Evolutionary conservation across 2,888 invertebrate species (phyloP).

Genomic region (Microctonus brassicae): DNA sequence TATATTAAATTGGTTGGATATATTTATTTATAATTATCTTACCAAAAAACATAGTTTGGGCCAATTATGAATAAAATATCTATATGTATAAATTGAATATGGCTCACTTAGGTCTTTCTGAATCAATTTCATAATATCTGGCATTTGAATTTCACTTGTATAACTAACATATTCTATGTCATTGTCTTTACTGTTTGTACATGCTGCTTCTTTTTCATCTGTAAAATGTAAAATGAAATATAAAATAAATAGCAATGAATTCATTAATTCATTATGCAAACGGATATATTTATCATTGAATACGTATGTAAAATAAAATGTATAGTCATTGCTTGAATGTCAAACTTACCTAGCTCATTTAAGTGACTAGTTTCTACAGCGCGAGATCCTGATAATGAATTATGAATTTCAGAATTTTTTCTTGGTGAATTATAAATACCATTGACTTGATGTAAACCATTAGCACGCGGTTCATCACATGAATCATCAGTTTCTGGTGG

Average conservation of each 20-base stretch:
- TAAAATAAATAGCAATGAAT: conserved; percentile 6
- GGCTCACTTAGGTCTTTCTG: conserved; percentile 99
- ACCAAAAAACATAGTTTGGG: conserved; percentile 97
- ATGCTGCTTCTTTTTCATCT: conserved; percentile 55
- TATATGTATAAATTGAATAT: conserved; percentile 99
- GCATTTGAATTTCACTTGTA: conserved; percentile 97
- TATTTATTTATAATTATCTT: conserved; percentile 62
- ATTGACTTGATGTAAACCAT: conserved; percentile 62
- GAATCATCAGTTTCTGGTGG: conserved; percentile 48
- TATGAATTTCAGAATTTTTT: conserved; percentile 49
- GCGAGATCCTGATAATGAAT: conserved; percentile 49
- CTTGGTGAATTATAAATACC: conserved; percentile 59
- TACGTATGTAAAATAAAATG: no score
- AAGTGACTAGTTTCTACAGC: conserved; percentile 64
- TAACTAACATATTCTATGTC: conserved; percentile 80
- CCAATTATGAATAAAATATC: conserved; percentile 99
- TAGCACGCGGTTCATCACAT: conserved; percentile 51
- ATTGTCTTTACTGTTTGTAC: conserved; percentile 55
- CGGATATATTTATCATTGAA: neutral
- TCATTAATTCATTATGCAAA: neutral
- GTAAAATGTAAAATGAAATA: conserved; percentile 18
- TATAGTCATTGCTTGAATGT: neutral
- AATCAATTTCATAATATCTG: conserved; percentile 98
- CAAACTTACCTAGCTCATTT: conserved; percentile 62
- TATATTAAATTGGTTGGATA: neutral